Base-by-base conservation (phyloP, 1,140 invertebrate genomes). In the Aporrectodea caliginosa region DNA sequence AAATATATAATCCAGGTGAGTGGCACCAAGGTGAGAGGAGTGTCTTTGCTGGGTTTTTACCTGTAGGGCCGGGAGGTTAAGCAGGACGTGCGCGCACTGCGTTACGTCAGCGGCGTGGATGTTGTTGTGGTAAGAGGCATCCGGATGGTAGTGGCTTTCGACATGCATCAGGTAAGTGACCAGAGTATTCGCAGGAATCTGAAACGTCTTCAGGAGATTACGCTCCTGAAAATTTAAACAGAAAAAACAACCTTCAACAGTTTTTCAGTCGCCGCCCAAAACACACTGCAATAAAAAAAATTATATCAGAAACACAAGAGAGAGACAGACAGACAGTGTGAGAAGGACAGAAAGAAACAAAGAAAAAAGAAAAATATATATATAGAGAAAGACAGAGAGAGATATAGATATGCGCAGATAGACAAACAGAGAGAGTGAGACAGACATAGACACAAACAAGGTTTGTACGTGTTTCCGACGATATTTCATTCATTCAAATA, bases 161-260 rank as follows among this genome's bases (percentile, higher is more conserved):
- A 99, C 90, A 77, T 97, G 98, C 91, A 97, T 94, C 89, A 98
- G 92, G 89, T 98, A 99, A 79, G 94, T 95, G 84, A 99, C 91
- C 88, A 99, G 93, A 75, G 93, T 97, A 88, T 95, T 94, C 69
- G 95, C 92, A 79, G 95, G 94, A 88, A 99, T 99, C 89, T 97
- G 93, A 87, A 99, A 94, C 73, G 93, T 93, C 87, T 95, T 95
- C 85, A 97, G 89, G 83, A 98, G 90, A 85, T 96, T 94, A 83
- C 96, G 91, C 88, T 93, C 94, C 91, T 95, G 92, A 84, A 92
- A 84, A 82, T 80, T 22, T 22, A 58, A 58, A 58, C 6, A 58
- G 43, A 58, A 58, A 22, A 58, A 58, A 58, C 6, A 58, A 58
- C 22, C 43, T 12, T 58, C 43, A 22, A n/a, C n/a, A n/a, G n/a